These are phyloP conservation scores for Drosophila sucinea DNA, from an alignment of 1,140 invertebrate species.

Conservation along the genomic window DNA sequence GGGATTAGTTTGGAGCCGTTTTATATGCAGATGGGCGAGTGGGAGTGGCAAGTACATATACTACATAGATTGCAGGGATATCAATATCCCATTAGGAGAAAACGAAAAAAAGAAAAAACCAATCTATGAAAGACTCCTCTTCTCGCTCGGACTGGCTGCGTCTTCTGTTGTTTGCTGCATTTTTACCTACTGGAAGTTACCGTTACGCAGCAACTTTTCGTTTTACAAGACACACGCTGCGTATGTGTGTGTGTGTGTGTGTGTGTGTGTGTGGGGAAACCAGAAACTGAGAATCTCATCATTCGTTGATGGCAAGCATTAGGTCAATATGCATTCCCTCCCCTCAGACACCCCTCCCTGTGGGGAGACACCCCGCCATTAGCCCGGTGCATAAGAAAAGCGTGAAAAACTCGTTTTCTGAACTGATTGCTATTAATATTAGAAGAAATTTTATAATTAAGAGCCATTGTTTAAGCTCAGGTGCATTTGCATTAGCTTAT, in stretches of 20 bases:
- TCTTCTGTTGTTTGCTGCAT: not conserved
- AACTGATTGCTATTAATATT: conserved; percentile 56
- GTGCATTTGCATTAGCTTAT: conserved; percentile 18
- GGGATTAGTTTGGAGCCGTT: no score
- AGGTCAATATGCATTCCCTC: conserved; percentile 10
- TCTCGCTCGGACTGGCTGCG: no score
- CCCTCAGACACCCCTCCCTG: not conserved
- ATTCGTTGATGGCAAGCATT: conserved; percentile 9
- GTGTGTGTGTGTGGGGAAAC: conserved; percentile 11
- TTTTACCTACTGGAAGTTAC: conserved; percentile 64
- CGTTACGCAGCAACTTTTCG: conserved; percentile 73
- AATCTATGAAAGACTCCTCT: not conserved
- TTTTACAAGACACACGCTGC: conserved; percentile 25
- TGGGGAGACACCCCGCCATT: not conserved
- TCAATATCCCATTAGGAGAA: conserved; percentile 61
- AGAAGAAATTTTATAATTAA: conserved; percentile 54
- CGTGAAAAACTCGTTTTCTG: conserved; percentile 28
- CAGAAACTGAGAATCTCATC: conserved; percentile 15
- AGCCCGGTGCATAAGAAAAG: not conserved
- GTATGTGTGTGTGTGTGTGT: conserved; percentile 4
- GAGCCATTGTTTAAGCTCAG: conserved; percentile 43
- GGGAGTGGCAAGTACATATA: conserved; percentile 33
- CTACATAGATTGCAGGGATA: conserved; percentile 8
- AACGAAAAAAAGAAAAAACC: not conserved
- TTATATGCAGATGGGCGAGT: not conserved